Base-by-base conservation (phyloP, 2,113 vertebrate genomes). In the Atherinomorus stipes region DNA sequence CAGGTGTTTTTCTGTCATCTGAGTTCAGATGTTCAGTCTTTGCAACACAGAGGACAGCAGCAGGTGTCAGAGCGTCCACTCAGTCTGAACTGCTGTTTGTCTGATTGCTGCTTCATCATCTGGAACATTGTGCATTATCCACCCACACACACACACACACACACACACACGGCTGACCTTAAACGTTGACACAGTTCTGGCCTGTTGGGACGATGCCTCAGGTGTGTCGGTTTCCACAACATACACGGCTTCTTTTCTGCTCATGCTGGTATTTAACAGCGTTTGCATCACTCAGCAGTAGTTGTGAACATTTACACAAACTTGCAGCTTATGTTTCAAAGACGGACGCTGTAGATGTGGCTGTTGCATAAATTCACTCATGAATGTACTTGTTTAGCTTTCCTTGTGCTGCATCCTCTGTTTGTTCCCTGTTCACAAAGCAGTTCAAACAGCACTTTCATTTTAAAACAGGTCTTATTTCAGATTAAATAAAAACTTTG, bases 221-320 rank as follows among this genome's bases (percentile, higher is more conserved):
- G 70, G 76, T 80, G 81, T 68, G 79, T 64, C 31, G 2, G 67
- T 79, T 81, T 81, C 60, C 74, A 83, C 60, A 75, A 73, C 71
- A 68, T 8, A 34, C 67, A 15, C 68, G 8, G 57, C 37, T 22
- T 38, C 28, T 21, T 61, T 16, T 38, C 58, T 13, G 28, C 56
- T 73, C 13, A 8, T 19, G 45, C 66, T 60, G 68, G 1, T 26
- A 18, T 77, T 57, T 59, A 47, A 26, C 38, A 37, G 19, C 44
- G 2, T 47, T 47, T 47, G 42, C 42, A 44, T 44, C 42, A 44
- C 42, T 44, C 15, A 19, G 0, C 16, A 0, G 31, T 16, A 18
- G 34, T 40, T 19, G 37, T 18, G 19, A 65, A 40, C 50, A 52
- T 38, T 15, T 7, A 26, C 51, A 28, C 44, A 8, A 23, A 28